Percentiles rank a stretch among this genome's conserved stretches.
Conservation (phyloP, 2,888 invertebrate genomes). For the Andrena marginata region DNA sequence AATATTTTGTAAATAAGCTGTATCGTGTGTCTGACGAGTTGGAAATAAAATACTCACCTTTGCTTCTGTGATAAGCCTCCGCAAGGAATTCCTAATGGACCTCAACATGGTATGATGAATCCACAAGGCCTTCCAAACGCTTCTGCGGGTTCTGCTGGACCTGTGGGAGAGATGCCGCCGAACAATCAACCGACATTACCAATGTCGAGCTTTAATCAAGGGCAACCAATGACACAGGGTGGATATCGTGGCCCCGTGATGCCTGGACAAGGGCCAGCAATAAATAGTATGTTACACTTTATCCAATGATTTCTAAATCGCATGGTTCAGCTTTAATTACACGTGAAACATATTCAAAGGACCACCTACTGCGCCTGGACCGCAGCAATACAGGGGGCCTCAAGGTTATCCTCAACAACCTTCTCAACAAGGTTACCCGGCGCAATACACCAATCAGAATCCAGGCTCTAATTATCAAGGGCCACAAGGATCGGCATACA, state of each 20-base stretch:
- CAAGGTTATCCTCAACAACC: conserved; percentile 90
- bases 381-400: conserved; percentile 85
- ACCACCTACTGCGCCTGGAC: conserved; percentile 86
- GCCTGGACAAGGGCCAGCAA: conserved; percentile 86
- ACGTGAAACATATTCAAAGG: conserved; percentile 74
- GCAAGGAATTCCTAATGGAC: conserved; percentile 86
- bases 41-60: background rate
- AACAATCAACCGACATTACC: conserved; percentile 82
- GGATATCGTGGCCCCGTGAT: conserved; percentile 87
- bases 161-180: conserved; percentile 83
- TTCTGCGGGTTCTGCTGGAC: conserved; percentile 81
- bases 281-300: conserved; percentile 78
- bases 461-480: conserved; percentile 89
- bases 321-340: background rate
- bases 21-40: background rate
- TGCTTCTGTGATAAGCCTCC: conserved; percentile 85
- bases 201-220: conserved; percentile 83
- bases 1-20: background rate
- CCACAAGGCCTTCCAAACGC: conserved; percentile 84
- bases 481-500: conserved; percentile 85
- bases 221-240: conserved; percentile 83
- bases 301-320: background rate
- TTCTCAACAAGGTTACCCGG: conserved; percentile 88
- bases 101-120: conserved; percentile 84
- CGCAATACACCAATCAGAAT: conserved; percentile 87